Base-by-base conservation (phyloP, 1,140 invertebrate species). In the Zaprionus taronus region DNA sequence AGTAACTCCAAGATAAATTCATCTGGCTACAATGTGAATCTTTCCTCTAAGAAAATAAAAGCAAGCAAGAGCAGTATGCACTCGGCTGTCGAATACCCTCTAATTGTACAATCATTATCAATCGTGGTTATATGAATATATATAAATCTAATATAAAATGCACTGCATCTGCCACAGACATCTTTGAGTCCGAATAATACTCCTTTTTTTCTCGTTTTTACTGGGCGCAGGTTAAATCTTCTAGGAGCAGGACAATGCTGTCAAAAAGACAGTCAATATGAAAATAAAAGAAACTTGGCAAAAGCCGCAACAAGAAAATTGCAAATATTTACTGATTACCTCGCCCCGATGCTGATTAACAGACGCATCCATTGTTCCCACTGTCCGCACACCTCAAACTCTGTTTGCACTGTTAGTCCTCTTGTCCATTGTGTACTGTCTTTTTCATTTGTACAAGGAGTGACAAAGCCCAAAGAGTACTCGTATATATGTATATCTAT, bases 261-360 rank as follows among this genome's bases (percentile, higher is more conserved):
- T 53, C 53, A 68, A 65, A 51, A 66, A 72, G 49, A 31, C 58
- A 17, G 24, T 51, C 14, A 63, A 68, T 56, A 20, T 31, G 56
- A 65, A 57, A 83, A 87, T 83, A 83, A 86, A 70, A 90, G 69
- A 44, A 74, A 76, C 57, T 12, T 61, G 36, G 60, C 62, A 73
- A 57, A 90, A 87, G 72, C 44, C 58, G 44, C 55, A 79, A 79
- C 61, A 83, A 36, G 75, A 76, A 84, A 73, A 84, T 64, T 24
- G 72, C 71, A 87, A 87, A 87, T 87, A 89, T 89, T 87, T 89
- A 70, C 78, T 79, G 84, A 87, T 87, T 87, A 87, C 84, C 83
- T 86, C 78, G 49, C 65, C 74, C 64, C 68, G 67, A 41, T 17
- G 70, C 74, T 86, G 84, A 87, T 87, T 89, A 87, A 91, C 72